phyloP scores from a whole-genome alignment of 2,888 invertebrate species.

The Tiliacea aurago region DNA sequence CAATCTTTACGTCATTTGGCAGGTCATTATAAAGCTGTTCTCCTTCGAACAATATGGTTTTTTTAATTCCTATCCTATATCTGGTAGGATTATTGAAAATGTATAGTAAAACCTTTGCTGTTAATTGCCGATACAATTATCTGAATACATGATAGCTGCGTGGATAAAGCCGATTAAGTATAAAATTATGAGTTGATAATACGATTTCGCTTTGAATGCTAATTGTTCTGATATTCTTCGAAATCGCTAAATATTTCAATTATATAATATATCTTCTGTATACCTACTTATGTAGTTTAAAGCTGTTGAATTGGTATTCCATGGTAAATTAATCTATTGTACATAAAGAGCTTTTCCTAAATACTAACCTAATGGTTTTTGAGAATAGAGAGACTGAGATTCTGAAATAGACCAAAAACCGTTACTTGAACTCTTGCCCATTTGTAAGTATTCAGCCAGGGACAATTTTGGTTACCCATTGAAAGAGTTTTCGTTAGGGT shows the following conservation, averaged over 20 bases:
- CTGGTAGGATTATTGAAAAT: background rate
- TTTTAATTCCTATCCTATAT: background rate
- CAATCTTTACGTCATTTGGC: too few species aligned
- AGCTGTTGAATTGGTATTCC: background rate
- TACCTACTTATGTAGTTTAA: slow-evolving; percentile 8
- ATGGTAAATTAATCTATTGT: background rate
- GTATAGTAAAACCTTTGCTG: slow-evolving; percentile 6
- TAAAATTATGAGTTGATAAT: slow-evolving; percentile 25
- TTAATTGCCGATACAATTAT: slow-evolving; percentile 33
- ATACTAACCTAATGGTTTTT: background rate
- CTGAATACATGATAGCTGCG: slow-evolving; percentile 14
- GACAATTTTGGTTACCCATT: too few species aligned
- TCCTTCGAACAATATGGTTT: too few species aligned
- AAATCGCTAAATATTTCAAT: slow-evolving; percentile 21
- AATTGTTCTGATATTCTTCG: slow-evolving; percentile 42
- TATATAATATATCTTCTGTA: background rate
- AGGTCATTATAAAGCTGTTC: too few species aligned
- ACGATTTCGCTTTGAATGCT: slow-evolving; percentile 40
- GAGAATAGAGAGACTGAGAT: too few species aligned
- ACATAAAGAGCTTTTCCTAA: background rate
- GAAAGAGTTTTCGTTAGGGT: too few species aligned
- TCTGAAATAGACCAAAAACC: background rate
- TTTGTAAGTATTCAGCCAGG: background rate
- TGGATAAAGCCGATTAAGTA: slow-evolving; percentile 45
- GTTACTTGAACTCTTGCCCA: background rate